Evolutionary conservation across 2,797 vertebrate genomes (phyloP).

Genomic region (Anomalospiza imberbis): DNA sequence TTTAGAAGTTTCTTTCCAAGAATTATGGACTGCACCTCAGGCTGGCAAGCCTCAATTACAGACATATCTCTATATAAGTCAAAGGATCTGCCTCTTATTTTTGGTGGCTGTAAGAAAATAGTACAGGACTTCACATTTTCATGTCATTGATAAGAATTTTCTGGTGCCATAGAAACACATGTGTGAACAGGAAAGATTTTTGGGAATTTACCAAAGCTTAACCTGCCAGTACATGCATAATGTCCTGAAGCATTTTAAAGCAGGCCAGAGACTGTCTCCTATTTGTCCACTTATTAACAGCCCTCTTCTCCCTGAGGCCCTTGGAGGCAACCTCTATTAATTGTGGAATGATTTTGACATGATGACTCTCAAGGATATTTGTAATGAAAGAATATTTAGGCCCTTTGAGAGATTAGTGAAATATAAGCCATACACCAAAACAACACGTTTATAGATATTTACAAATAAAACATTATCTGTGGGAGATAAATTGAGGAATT

Average conservation of each 20-base stretch:
- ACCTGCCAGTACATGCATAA: neutral
- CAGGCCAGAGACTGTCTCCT: slow-evolving; percentile 5
- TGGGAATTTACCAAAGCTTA: neutral
- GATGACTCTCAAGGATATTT: slow-evolving; percentile 62
- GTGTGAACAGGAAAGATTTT: neutral
- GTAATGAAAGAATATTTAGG: slow-evolving; percentile 50
- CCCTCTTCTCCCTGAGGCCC: slow-evolving; percentile 35
- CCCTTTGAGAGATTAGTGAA: slow-evolving; percentile 33
- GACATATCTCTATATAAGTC: accelerated
- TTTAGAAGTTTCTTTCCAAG: neutral
- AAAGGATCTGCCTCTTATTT: neutral
- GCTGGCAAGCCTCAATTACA: neutral
- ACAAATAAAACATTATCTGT: slow-evolving; percentile 59
- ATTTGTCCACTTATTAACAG: slow-evolving; percentile 63
- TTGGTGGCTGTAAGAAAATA: neutral
- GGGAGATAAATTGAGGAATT: slow-evolving; percentile 49
- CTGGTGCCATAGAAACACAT: neutral
- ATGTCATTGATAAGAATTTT: neutral
- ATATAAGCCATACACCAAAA: slow-evolving; percentile 11
- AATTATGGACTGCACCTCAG: neutral
- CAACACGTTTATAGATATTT: slow-evolving; percentile 51
- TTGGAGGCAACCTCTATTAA: slow-evolving; percentile 59
- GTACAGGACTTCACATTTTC: neutral
- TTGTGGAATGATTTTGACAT: slow-evolving; percentile 58
- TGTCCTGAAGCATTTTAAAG: slow-evolving; percentile 44